phyloP scores from a whole-genome alignment of 1,140 invertebrate species.

The Portunus trituberculatus region DNA sequence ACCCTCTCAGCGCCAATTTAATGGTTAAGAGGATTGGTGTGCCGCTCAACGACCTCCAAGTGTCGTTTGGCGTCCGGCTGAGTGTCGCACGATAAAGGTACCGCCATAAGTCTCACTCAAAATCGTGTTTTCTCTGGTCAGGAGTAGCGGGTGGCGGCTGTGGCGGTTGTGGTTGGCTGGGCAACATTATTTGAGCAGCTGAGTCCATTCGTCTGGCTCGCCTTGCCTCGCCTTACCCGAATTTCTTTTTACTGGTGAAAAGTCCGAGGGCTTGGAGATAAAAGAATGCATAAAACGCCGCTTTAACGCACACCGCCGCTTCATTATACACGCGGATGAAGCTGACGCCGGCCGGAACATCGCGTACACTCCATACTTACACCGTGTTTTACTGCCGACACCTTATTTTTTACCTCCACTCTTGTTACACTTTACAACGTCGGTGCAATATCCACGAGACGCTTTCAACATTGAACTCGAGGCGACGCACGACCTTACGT shows the following conservation, averaged over 20 bases:
- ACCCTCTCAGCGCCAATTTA: not conserved
- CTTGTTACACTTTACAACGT: not conserved
- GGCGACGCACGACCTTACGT: not conserved
- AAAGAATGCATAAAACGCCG: not conserved
- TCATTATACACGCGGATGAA: not conserved
- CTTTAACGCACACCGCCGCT: not conserved
- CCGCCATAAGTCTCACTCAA: not conserved
- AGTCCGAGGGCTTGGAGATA: not conserved
- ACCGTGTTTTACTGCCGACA: not conserved
- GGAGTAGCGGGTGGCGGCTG: not conserved
- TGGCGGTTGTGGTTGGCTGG: not conserved
- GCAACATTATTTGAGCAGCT: not conserved
- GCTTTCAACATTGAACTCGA: not conserved
- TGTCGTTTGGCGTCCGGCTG: not conserved
- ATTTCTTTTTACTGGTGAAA: not conserved
- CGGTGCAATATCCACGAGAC: not conserved
- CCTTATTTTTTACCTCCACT: not conserved
- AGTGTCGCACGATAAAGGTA: not conserved
- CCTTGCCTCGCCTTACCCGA: not conserved
- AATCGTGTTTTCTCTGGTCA: not conserved
- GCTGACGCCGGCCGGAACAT: not conserved
- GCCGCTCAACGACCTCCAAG: conserved; percentile 7
- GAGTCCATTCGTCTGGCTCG: not conserved
- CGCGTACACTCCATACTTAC: not conserved
- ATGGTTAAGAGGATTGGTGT: conserved; percentile 1